Evolutionary conservation across 2,888 invertebrate species (phyloP), one percentile per base, ranked within the genome.

Genomic region (Drosophila acutilabella): DNA sequence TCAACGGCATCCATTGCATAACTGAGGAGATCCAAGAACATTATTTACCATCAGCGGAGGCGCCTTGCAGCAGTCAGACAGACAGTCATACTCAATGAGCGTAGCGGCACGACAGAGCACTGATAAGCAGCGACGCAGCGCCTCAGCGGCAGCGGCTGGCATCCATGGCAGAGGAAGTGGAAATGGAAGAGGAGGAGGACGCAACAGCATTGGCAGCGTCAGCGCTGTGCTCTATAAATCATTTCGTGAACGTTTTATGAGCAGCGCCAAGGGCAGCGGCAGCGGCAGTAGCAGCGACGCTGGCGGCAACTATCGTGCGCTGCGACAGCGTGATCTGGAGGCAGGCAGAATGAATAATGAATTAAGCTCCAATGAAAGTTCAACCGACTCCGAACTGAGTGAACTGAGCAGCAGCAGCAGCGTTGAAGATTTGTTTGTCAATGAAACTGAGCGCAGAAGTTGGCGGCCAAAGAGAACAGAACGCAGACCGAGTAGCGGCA

Each of bases 321-420:
- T 91, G 26, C 74, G 84, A 20, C 91, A 90, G 65, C 71, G 70
- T 26, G 91, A 91, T 52, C 71, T 71, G 0, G 91, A 91, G 53
- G 33, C 58, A 4, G 91, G 74, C 8, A 60, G 47, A n/a, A 3
- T 23, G 10, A 51, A 41, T 2, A 53, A 45, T 40, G 71, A 48
- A 4, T 56, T 50, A 41, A 73, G 58, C 5, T 62, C 67, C 7
- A 68, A 68, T 45, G 75, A 50, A 36, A 81, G 71, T 41, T 74
- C 54, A 20, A 33, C 71, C 13, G 36, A 57, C 8, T 16, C 18
- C 4, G 48, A 62, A n/a, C 11, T 20, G 18, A 83, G 66, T 47
- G 59, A 57, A 38, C 73, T 61, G 18, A 73, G 58, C 44, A 75
- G 71, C 62, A 36, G 36, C 62, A 90, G 85, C 80, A 90, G 89